A percentile compares a stretch with the other conserved stretches of the same genome.
Conservation (phyloP, 2,888 invertebrate genomes). For the Apodemia duryi region DNA sequence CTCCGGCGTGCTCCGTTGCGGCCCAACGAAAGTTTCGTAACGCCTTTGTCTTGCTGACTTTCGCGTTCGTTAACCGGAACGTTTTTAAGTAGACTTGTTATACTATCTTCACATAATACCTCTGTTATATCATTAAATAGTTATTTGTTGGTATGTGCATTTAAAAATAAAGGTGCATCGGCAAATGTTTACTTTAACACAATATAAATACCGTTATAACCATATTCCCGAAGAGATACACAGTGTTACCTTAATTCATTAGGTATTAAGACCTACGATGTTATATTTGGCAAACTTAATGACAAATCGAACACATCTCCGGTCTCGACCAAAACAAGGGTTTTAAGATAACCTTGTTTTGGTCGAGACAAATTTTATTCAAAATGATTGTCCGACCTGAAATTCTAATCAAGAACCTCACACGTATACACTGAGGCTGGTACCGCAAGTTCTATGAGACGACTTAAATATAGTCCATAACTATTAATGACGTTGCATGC, state of each 20-base stretch:
- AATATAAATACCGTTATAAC: too few relatives aligned
- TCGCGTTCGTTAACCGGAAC: constrained; percentile 62
- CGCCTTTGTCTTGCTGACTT: constrained; percentile 66
- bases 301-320: too few relatives aligned
- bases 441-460: neutral
- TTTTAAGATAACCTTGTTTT: too few relatives aligned
- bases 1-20: constrained; percentile 48
- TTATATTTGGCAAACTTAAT: neutral
- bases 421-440: neutral
- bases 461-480: too few relatives aligned
- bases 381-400: neutral
- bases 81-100: constrained; percentile 45
- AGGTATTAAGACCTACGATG: neutral
- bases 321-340: too few relatives aligned
- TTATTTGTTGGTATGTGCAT: constrained; percentile 17
- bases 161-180: neutral
- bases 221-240: too few relatives aligned
- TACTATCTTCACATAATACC: constrained; percentile 36
- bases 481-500: neutral
- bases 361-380: too few relatives aligned
- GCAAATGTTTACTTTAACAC: too few relatives aligned
- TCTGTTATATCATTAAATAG: constrained; percentile 35
- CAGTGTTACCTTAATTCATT: too few relatives aligned
- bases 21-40: constrained; percentile 67
- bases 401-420: neutral